Evolutionary conservation across 1,140 invertebrate species (phyloP).

Genomic region (Drosophila oshimai): DNA sequence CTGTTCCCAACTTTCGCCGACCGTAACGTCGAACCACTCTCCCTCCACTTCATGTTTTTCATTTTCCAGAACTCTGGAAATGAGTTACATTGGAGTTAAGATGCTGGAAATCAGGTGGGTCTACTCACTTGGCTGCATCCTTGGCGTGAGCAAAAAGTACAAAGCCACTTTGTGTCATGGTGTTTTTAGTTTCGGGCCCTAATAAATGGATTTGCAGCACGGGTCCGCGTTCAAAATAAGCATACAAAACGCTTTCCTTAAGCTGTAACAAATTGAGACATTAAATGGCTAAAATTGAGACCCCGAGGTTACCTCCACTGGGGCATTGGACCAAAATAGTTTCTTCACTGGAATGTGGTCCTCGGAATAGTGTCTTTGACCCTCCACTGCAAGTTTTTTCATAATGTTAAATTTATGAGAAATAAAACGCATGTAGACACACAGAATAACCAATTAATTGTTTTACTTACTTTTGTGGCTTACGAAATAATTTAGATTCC

Average conservation of each 20-base stretch:
- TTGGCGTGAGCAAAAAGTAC: constrained; percentile 24
- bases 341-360: constrained; percentile 52
- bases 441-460: no score
- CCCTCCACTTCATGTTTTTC: no score
- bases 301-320: constrained; percentile 15
- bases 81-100: no score
- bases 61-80: constrained; percentile 28
- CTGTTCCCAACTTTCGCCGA: constrained; percentile 69
- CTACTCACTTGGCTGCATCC: constrained; percentile 46
- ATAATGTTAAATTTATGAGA: no score
- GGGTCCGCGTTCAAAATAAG: constrained; percentile 44
- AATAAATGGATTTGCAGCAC: constrained; percentile 7
- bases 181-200: no score
- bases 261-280: no score
- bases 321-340: constrained; percentile 27
- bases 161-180: constrained; percentile 3
- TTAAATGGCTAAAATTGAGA: no score
- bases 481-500: no score
- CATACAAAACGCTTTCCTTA: not conserved
- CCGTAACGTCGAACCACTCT: no score
- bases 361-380: constrained; percentile 36
- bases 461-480: no score
- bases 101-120: not conserved
- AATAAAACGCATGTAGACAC: no score
- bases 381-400: constrained; percentile 1